Evolutionary conservation across 2,888 invertebrate species (phyloP).

Genomic region (Dicranocentrus wangi): DNA sequence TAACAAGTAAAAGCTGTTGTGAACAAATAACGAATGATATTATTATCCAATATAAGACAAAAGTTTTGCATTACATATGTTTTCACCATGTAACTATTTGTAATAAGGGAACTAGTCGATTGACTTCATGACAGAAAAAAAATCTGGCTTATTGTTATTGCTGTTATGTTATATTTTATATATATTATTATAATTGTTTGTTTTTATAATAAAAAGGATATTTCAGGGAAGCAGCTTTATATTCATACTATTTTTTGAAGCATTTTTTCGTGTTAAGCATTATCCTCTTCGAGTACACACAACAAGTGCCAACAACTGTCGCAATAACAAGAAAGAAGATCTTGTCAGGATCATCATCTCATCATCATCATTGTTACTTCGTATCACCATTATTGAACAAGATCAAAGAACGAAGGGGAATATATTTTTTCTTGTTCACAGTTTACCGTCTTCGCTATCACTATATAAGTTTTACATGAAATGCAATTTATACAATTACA

Average conservation of each 20-base stretch:
- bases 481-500: constrained; percentile 28
- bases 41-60: constrained; percentile 5
- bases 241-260: not conserved
- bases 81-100: constrained; percentile 1
- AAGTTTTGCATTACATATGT: constrained; percentile 2
- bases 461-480: no score
- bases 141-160: not conserved
- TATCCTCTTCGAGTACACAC: constrained; percentile 6
- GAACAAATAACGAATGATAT: not conserved
- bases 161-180: not conserved
- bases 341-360: constrained; percentile 41
- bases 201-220: constrained; percentile 1
- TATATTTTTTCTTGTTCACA: not conserved
- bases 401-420: constrained; percentile 38
- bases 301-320: constrained; percentile 52
- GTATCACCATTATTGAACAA: constrained; percentile 38
- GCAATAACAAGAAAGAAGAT: constrained; percentile 39
- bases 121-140: not conserved
- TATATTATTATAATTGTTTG: not conserved
- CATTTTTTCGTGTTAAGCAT: not conserved
- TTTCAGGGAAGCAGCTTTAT: constrained; percentile 19
- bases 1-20: no score
- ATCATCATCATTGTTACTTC: constrained; percentile 3
- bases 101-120: not conserved
- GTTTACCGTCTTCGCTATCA: not conserved